Evolutionary conservation across 2,888 invertebrate species (phyloP), one percentile per base, ranked within the genome.

Genomic region (Boloria selene): DNA sequence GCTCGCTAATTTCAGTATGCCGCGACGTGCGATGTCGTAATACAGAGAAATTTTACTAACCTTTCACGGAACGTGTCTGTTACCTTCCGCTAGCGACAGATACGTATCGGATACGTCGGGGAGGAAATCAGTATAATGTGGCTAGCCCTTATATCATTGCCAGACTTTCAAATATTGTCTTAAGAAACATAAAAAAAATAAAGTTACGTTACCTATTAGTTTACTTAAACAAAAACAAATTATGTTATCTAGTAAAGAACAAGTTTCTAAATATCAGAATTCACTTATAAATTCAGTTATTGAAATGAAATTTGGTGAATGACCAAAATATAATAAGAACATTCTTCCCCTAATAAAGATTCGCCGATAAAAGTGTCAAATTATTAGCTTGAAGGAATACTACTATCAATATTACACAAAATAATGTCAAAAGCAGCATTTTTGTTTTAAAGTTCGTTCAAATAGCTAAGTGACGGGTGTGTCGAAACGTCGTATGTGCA

Each of bases 1-100:
- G 76, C 81, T 84, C 79, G 81, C 84, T 87, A 86, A 87, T 85
- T 87, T 83, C 83, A 85, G 81, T 81, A 78, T 78, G 70, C 79
- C 77, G 75, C 75, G 71, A 70, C 73, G 64, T 70, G 69, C 77
- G 80, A 79, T 88, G 83, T 84, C 84, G 83, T 88, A 87, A 90
- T 81, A 77, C 74, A 77, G 80, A 79, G 83, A 85, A 85, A 85
- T 85, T 83, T 85, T 83, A 81, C 77, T 80, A 77, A 79, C 85
- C 87, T 87, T 87, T 88, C 86, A 86, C 86, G 76, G 72, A 78
- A 73, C 70, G 67, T 76, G 74, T 76, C 73, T 75, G 69, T 71
- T 76, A 73, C 67, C 80, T 84, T 85, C 84, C 81, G 85, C 79
- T 75, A 83, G 80, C 82, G 81, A 44, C 45, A 51, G 51, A 67